Evolutionary conservation across 2,888 invertebrate genomes (phyloP).

Genomic region (Cerceris rybyensis): DNA sequence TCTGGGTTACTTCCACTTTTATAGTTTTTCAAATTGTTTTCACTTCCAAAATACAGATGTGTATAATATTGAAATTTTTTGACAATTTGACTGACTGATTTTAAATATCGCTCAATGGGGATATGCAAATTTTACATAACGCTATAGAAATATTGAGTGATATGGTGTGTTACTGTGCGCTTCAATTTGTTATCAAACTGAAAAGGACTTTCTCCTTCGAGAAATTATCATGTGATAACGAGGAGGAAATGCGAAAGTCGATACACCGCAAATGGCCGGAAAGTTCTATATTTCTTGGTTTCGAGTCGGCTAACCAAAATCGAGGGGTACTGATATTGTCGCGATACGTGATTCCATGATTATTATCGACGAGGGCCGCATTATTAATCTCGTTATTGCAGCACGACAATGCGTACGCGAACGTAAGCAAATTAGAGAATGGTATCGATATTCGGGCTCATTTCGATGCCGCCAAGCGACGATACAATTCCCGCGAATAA

Average conservation of each 20-base stretch:
- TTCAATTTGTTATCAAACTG: no score
- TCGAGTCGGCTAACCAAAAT: conserved; percentile 36
- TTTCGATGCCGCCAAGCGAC: conserved; percentile 48
- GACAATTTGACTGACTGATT: no score
- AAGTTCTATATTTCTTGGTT: conserved; percentile 20
- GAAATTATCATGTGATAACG: not conserved
- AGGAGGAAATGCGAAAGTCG: not conserved
- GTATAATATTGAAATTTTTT: no score
- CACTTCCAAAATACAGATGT: no score
- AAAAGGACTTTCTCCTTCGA: no score
- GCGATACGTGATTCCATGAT: conserved; percentile 60
- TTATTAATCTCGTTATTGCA: conserved; percentile 66
- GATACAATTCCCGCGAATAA: conserved; percentile 47
- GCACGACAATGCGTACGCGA: conserved; percentile 47
- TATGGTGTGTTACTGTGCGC: no score
- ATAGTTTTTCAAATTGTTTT: no score
- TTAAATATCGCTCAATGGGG: no score
- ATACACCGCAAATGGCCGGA: not conserved
- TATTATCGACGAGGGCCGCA: conserved; percentile 62
- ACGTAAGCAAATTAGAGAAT: conserved; percentile 61
- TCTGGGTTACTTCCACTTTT: no score
- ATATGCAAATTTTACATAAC: no score
- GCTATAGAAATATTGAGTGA: no score
- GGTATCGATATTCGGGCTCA: conserved; percentile 51
- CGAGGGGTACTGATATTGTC: conserved; percentile 43